Conservation (phyloP, 37 sponge, comb jelly and placozoan species). For the Ephydatia muelleri region DNA sequence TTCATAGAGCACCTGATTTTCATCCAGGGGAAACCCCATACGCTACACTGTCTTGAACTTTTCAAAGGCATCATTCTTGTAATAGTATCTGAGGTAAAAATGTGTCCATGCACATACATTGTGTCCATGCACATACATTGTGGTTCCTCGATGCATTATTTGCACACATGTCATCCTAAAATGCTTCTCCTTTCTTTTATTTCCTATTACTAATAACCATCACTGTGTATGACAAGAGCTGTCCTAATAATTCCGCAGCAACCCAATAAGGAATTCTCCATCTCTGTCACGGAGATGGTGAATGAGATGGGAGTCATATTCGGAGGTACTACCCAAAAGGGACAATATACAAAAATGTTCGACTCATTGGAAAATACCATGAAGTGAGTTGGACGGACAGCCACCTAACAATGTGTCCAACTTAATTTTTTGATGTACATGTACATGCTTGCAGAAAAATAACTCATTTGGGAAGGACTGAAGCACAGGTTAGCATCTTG, state of each 20-base stretch:
- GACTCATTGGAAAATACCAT: constrained; percentile 2
- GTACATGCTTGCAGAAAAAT: background rate
- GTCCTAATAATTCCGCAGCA: background rate
- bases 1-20: background rate
- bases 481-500: constrained; percentile 5
- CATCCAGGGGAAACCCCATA: constrained; percentile 10
- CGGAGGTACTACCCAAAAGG: background rate
- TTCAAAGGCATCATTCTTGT: constrained; percentile 24
- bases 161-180: too few relatives aligned
- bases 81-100: constrained; percentile 23
- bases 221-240: background rate
- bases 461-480: background rate
- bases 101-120: background rate
- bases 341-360: background rate
- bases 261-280: background rate
- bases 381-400: constrained; percentile 10
- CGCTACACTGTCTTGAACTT: constrained; percentile 27
- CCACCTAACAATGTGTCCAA: too few relatives aligned
- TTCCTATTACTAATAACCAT: background rate
- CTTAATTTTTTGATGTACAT: too few relatives aligned
- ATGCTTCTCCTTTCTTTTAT: too few relatives aligned
- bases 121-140: too few relatives aligned
- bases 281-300: background rate
- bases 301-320: background rate
- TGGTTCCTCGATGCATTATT: too few relatives aligned